Conservation (phyloP, 2,888 invertebrate species). For the Dolichomitus sp. region DNA sequence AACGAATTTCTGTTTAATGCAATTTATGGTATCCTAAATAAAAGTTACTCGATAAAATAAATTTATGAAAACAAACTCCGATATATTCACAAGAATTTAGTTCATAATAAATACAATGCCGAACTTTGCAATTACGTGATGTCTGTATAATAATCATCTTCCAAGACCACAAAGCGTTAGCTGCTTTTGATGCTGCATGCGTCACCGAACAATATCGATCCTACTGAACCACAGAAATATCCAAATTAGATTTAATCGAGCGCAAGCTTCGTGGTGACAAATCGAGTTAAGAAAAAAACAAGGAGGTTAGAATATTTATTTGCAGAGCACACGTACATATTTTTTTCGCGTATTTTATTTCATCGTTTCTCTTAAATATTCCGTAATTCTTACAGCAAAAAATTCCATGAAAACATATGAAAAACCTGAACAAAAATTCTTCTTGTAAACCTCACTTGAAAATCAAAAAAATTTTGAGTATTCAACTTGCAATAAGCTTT, state of each 20-base stretch:
- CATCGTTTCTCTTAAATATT: not conserved
- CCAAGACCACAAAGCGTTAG: not conserved
- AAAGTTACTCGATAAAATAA: not conserved
- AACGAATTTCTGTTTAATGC: too few species aligned
- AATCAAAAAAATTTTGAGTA: too few species aligned
- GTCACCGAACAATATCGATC: not conserved
- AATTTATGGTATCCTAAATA: too few species aligned
- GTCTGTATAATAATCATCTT: too few species aligned
- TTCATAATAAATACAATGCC: not conserved
- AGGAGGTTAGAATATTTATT: constrained; percentile 17
- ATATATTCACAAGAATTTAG: not conserved
- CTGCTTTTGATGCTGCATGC: not conserved
- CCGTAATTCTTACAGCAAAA: too few species aligned
- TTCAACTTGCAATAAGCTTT: too few species aligned
- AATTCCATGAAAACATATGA: too few species aligned
- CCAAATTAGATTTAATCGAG: constrained; percentile 35
- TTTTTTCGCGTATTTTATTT: not conserved
- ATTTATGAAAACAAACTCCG: not conserved
- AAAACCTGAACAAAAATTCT: too few species aligned
- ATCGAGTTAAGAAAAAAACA: constrained; percentile 2
- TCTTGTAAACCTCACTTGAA: too few species aligned
- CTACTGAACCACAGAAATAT: constrained; percentile 44
- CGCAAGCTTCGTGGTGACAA: constrained; percentile 2
- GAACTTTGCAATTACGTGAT: not conserved
- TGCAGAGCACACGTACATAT: not conserved